Percentiles rank a stretch among this genome's conserved stretches.
phyloP scores from a whole-genome alignment of 2,113 vertebrate species.

The Sinosuthora webbiana region DNA sequence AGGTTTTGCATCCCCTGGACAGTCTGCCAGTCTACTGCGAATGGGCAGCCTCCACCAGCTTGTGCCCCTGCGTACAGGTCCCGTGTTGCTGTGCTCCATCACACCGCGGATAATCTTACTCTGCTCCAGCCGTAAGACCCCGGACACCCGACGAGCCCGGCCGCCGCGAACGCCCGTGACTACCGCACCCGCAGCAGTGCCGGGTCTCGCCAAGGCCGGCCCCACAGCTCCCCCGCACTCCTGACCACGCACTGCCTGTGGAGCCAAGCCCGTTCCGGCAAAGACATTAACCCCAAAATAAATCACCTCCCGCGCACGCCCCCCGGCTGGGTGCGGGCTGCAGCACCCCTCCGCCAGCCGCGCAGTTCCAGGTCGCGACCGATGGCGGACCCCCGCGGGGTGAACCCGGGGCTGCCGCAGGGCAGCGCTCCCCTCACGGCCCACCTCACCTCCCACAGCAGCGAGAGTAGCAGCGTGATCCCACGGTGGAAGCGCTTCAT shows the following conservation, averaged over 20 bases:
- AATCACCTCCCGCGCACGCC: neutral
- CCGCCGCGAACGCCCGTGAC: neutral
- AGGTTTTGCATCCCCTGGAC: rapidly evolving
- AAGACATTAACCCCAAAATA: neutral
- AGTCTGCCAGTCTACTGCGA: neutral
- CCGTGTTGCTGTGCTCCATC: neutral
- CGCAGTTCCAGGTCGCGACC: neutral
- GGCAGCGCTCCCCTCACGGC: neutral
- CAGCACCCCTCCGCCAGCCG: neutral
- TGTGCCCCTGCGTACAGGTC: neutral
- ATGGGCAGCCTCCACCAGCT: neutral
- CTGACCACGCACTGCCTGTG: neutral
- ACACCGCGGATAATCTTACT: rapidly evolving
- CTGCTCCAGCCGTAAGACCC: neutral
- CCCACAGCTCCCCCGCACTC: neutral
- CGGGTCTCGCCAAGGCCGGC: neutral
- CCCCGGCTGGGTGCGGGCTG: neutral
- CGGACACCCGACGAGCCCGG: neutral
- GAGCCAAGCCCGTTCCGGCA: neutral
- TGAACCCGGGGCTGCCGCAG: neutral
- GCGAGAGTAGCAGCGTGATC: constrained; percentile 32
- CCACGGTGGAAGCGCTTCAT: constrained; percentile 36
- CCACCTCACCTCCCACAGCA: constrained; percentile 58
- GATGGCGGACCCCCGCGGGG: neutral
- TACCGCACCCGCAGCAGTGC: neutral